Percentiles rank a stretch among this genome's conserved stretches.
These are phyloP conservation scores for Romanogobio albipinnatus DNA, from an alignment of 2,113 vertebrate genomes.

Conservation along the genomic window DNA sequence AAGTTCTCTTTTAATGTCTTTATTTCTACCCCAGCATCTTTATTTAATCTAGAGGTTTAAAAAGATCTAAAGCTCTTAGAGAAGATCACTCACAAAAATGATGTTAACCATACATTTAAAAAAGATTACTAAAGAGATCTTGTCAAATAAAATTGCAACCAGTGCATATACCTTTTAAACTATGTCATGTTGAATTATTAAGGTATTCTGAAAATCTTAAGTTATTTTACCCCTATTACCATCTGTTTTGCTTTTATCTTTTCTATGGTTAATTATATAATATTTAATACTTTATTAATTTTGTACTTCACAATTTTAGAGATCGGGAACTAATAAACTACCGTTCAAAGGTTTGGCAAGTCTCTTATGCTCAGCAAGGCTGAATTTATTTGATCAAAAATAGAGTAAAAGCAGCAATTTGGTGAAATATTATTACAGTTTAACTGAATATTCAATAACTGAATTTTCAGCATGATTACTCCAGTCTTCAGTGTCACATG, in stretches of 20 bases:
- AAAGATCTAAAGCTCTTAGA: not conserved
- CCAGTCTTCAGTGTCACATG: not conserved
- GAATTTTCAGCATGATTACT: not conserved
- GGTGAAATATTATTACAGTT: no score
- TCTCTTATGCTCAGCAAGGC: not conserved
- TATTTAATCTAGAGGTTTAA: conserved; percentile 10
- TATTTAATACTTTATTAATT: not conserved
- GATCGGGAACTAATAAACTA: not conserved
- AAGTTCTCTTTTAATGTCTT: conserved; percentile 33
- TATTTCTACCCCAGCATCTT: not conserved
- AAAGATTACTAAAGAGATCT: not conserved
- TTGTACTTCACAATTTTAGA: no score
- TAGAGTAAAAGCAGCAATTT: no score
- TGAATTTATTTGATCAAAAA: not conserved
- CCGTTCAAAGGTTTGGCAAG: not conserved
- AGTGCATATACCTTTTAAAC: not conserved
- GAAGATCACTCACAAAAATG: not conserved
- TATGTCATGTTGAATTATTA: not conserved
- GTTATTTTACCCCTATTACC: not conserved
- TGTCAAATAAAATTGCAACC: not conserved
- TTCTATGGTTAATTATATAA: not conserved
- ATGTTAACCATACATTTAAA: not conserved
- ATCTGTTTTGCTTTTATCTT: conserved; percentile 24
- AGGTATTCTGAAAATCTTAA: not conserved
- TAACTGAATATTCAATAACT: not conserved